Base-by-base conservation (phyloP, 2,797 vertebrate genomes). In the Podarcis lilfordi region DNA sequence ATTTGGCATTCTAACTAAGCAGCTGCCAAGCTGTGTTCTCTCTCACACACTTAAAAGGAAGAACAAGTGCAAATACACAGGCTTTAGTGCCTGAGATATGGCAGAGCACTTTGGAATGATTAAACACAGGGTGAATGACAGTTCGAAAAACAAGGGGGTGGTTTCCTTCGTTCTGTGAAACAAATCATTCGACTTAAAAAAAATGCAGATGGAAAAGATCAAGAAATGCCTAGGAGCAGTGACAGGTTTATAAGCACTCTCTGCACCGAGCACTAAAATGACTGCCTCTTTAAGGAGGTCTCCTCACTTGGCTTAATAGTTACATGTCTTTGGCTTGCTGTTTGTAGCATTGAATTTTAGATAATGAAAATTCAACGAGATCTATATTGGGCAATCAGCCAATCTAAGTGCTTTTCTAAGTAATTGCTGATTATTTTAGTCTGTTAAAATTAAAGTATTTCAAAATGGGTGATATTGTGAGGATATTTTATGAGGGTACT, bases 121-220 rank as follows among this genome's bases (percentile, higher is more conserved):
- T 0, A 61, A 37, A 9, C 27, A 2, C 19, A 29, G 21, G 5
- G 82, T 88, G 84, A 82, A 9, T 80, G 89, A 83, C 90, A 89
- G 64, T 87, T 77, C 37, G 8, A 71, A 84, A 75, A 91, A 27
- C 61, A 90, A 84, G 83, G 86, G 66, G 0, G 0, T 37, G 74
- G 37, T 83, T 83, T 91, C 2, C 13, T 75, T 45, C 86, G 17
- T 85, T 89, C 0, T 0, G 32, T 71, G 89, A 91, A 55, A 64
- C 75, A 88, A 94, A 90, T 82, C 86, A 45, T 55, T 68, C 29
- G 64, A 85, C 91, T 94, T 55, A 55, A 55, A 55, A 45, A 82
- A 94, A 80, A 83, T 92, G 84, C 82, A 92, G 91, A 89, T n/a
- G 89, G 64, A 79, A 86, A 86, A 43, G 84, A 90, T 84, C 90